Evolutionary conservation across 2,113 vertebrate species (phyloP), one percentile per base, ranked within the genome.

Genomic region (Tichodroma muraria): DNA sequence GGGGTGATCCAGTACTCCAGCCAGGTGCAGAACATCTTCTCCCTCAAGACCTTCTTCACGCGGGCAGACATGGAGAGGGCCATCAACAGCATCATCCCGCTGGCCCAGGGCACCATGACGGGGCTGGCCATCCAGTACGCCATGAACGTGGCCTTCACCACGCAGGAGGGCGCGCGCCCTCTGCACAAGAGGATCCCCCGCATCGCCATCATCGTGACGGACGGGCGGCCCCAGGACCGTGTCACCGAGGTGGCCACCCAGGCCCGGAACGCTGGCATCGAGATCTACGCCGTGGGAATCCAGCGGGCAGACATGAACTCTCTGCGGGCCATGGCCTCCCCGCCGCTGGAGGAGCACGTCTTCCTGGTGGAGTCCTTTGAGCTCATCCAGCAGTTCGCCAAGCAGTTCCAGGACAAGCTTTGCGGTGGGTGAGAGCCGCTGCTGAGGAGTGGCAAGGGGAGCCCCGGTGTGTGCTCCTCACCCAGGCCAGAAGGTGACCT

Each of bases 1-100:
- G 99, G 99, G 5, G 98, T 99, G 59, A 98, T 99, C 80, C 99
- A 99, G 96, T 99, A 99, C 92, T 99, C 99, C 85, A 99, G 99
- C 95, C 99, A 99, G 97, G 99, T 99, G 79, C 99, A 99, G 97
- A 99, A 97, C 57, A 98, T 99, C 94, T 99, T 99, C 97, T 98
- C 98, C 35, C 98, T 99, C 65, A 98, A 98, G 86, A 96, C 98
- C 6, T 99, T 98, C 96, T 97, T 94, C 47, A 98, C 95, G 0
- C 96, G 97, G 53, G 96, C 89, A 0, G 97, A 98, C 61, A 99
- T 99, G 98, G 98, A 99, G 95, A 98, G 98, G 44, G 98, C 98
- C 96, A 98, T 99, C 97, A 98, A 98, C 45, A 93, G 98, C 92
- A 98, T 99, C 89, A 86, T 99, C 49, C 99, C 99, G 0, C 97